A percentile compares a stretch with the other conserved stretches of the same genome.
These are phyloP conservation scores for Drosophila pectinifera DNA, from an alignment of 1,140 invertebrate genomes.

Conservation along the genomic window DNA sequence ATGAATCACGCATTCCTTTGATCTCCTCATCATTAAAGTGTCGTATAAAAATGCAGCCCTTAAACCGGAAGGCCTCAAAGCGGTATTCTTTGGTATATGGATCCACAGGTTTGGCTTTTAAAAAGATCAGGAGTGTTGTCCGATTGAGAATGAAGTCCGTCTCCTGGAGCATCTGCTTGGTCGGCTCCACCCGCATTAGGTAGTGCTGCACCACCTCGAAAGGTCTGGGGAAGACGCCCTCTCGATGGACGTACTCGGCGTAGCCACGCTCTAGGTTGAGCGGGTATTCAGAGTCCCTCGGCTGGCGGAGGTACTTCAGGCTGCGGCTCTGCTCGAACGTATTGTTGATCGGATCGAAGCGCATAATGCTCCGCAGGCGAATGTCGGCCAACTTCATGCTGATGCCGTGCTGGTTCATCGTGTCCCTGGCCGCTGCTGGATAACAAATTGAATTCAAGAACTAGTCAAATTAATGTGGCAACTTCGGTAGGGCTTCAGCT, in stretches of 20 bases:
- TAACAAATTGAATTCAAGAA: conserved; percentile 39
- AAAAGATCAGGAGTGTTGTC: not conserved
- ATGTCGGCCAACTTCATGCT: conserved; percentile 8
- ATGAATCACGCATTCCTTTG: not conserved
- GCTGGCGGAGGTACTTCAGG: conserved; percentile 10
- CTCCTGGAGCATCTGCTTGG: not conserved
- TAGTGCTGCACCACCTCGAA: not conserved
- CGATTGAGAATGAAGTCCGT: conserved; percentile 9
- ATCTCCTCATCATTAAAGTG: fast-evolving
- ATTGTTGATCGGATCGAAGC: not conserved
- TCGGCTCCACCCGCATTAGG: not conserved
- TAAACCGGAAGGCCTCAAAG: conserved; percentile 12
- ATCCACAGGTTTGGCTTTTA: not conserved
- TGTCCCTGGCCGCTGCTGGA: not conserved
- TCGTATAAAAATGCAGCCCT: conserved; percentile 25
- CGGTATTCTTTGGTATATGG: too few species aligned
- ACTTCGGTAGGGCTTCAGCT: conserved; percentile 29
- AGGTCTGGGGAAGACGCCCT: not conserved
- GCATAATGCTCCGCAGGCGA: not conserved
- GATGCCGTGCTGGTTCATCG: not conserved
- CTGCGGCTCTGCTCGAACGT: not conserved
- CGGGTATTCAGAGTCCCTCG: not conserved
- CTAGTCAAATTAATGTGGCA: conserved; percentile 39
- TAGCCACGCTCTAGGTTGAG: not conserved
- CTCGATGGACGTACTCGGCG: not conserved